Conservation (phyloP, 2,888 invertebrate genomes). For the Camponotus fellah region DNA sequence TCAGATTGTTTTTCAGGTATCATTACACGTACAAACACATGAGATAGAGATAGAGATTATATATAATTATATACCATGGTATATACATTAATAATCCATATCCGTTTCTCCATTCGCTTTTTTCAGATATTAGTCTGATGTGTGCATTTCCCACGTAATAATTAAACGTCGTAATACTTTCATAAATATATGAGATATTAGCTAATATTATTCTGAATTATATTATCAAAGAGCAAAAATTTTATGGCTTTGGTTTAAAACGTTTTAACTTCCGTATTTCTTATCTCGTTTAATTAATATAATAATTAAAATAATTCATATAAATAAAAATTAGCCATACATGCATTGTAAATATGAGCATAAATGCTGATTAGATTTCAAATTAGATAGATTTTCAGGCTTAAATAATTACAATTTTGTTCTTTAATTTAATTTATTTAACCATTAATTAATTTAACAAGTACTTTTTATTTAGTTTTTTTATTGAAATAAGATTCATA, state of each 20-base stretch:
- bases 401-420: not conserved
- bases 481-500: not conserved
- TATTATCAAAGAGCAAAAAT: not conserved
- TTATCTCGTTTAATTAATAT: not conserved
- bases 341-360: not conserved
- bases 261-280: not conserved
- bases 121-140: not conserved
- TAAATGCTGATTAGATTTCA: not conserved
- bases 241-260: constrained; percentile 8
- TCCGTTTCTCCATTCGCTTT: not conserved
- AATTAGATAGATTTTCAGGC: not conserved
- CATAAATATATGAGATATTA: not conserved
- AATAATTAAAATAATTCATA: constrained; percentile 6
- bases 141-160: not conserved
- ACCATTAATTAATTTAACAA: not conserved
- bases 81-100: constrained; percentile 14
- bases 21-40: not conserved
- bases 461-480: not conserved
- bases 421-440: not conserved
- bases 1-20: not conserved
- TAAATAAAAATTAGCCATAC: not conserved
- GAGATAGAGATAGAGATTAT: not conserved
- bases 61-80: not conserved
- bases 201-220: not conserved
- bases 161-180: not conserved